Conservation (phyloP, 2,797 vertebrate genomes). For the Mormyrops attenuatus region DNA sequence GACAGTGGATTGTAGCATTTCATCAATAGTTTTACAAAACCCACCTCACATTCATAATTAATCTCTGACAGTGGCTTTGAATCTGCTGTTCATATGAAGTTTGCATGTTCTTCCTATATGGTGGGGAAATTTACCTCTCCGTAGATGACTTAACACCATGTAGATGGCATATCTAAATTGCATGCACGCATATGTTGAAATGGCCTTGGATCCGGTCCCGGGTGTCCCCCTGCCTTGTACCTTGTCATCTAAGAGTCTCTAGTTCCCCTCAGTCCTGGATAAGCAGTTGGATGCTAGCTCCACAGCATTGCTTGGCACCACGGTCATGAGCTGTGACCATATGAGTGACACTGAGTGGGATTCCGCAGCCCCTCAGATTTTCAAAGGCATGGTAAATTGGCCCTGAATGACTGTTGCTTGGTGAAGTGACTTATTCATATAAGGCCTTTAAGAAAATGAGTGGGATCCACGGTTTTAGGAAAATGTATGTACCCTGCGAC, state of each 20-base stretch:
- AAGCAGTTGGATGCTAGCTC: not conserved
- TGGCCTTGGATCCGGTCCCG: not conserved
- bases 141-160: not conserved
- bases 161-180: not conserved
- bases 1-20: not conserved
- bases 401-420: not conserved
- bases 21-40: conserved; percentile 1
- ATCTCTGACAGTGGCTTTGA: not conserved
- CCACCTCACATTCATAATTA: not conserved
- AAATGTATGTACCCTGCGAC: not conserved
- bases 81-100: not conserved
- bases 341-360: not conserved
- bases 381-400: not conserved
- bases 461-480: not conserved
- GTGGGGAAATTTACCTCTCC: not conserved
- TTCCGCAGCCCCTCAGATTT: not conserved
- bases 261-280: not conserved
- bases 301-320: not conserved
- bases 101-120: not conserved
- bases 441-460: not conserved
- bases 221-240: not conserved
- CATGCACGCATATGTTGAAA: not conserved
- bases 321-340: not conserved
- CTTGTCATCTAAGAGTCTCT: not conserved
- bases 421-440: not conserved